phyloP scores from a whole-genome alignment of 2,888 invertebrate genomes.

The Microchrysa polita region DNA sequence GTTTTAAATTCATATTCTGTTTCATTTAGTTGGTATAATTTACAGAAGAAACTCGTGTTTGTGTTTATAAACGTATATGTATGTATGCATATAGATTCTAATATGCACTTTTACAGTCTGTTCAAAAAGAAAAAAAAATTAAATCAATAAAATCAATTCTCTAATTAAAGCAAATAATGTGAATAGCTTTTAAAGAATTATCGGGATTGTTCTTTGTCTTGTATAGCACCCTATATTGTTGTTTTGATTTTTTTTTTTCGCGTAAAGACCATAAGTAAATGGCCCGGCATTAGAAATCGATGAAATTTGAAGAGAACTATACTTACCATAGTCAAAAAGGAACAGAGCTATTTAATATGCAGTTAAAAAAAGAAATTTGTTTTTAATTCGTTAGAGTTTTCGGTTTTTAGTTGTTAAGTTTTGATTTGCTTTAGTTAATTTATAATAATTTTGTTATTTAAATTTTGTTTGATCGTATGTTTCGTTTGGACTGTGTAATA shows the following conservation, averaged over 20 bases:
- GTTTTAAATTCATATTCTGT: constrained; percentile 24
- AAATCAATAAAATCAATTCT: constrained; percentile 12
- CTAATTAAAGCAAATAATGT: constrained; percentile 1
- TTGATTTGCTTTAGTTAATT: background rate
- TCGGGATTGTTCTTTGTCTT: too few relatives aligned
- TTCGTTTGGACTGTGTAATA: constrained; percentile 13
- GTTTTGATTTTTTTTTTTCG: too few relatives aligned
- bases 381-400: too few relatives aligned
- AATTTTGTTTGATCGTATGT: background rate
- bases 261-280: constrained; percentile 38
- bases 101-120: background rate
- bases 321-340: background rate
- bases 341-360: background rate
- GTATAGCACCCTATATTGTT: too few relatives aligned
- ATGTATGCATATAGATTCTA: background rate
- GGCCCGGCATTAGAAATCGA: constrained; percentile 59
- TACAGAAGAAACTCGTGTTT: constrained; percentile 51
- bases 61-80: constrained; percentile 42
- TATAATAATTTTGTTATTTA: background rate
- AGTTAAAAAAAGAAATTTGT: too few relatives aligned
- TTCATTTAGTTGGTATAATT: constrained; percentile 49
- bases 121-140: constrained; percentile 1
- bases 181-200: background rate
- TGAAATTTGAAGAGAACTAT: constrained; percentile 54
- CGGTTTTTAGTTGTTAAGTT: too few relatives aligned